Percentiles rank a stretch among this genome's conserved stretches.
These are phyloP conservation scores for Arbacia lixula DNA, from an alignment of 53 echinoderm and acorn worm species.

Conservation along the genomic window DNA sequence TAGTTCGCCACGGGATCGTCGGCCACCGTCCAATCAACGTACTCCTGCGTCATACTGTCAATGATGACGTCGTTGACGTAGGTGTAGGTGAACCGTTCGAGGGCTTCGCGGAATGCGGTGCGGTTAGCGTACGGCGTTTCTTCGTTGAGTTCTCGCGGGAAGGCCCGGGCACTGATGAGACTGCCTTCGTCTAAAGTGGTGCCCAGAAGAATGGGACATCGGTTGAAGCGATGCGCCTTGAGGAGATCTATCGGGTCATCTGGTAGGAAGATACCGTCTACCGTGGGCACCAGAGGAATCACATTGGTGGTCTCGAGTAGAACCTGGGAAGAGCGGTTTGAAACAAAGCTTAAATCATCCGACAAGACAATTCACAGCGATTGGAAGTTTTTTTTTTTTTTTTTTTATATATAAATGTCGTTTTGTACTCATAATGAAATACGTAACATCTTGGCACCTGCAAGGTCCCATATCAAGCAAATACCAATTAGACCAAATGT, in stretches of 20 bases:
- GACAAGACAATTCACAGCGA: too few species aligned
- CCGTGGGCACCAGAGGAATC: slow-evolving; percentile 65
- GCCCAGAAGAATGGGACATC: slow-evolving; percentile 65
- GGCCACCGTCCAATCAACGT: slow-evolving; percentile 68
- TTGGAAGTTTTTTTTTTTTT: too few species aligned
- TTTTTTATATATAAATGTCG: too few species aligned
- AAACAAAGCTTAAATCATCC: too few species aligned
- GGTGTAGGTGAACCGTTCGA: slow-evolving; percentile 45
- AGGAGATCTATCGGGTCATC: slow-evolving; percentile 50
- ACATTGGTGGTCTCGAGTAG: slow-evolving; percentile 62
- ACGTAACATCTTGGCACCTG: too few species aligned
- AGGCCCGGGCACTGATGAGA: slow-evolving; percentile 50
- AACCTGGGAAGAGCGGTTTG: slow-evolving; percentile 38
- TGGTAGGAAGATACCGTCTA: slow-evolving; percentile 57
- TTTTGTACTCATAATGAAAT: too few species aligned
- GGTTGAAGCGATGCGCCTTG: slow-evolving; percentile 48
- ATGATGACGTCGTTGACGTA: slow-evolving; percentile 62
- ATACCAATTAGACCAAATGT: too few species aligned
- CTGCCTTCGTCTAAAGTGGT: slow-evolving; percentile 64
- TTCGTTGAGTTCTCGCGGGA: slow-evolving; percentile 13
- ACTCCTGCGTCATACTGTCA: slow-evolving; percentile 64
- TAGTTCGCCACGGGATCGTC: slow-evolving; percentile 71
- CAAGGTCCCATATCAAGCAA: too few species aligned
- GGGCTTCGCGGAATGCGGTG: slow-evolving; percentile 54
- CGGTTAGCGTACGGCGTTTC: slow-evolving; percentile 21